Evolutionary conservation across 2,888 invertebrate genomes (phyloP), one percentile per base, ranked within the genome.

Genomic region (Leptopilina myrica): DNA sequence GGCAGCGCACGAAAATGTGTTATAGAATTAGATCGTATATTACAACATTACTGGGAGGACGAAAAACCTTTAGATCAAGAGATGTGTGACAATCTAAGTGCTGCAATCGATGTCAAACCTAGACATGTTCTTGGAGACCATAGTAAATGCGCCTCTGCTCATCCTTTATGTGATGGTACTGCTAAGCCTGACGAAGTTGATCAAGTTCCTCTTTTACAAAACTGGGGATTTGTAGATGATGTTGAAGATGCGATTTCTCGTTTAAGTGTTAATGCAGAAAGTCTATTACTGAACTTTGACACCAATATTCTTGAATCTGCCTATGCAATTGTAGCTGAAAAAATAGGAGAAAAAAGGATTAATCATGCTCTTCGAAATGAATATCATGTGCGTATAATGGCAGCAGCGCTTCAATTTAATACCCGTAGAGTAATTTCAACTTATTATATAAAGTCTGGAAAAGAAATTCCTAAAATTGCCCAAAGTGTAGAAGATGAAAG

Each of bases 41-140:
- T 59, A 14, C 14, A 59, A 59, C 7, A 59, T 59, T 7, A n/a
- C 7, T 59, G 59, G 59, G 59, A 59, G 62, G 43, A 43, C 8
- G 76, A 40, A n/a, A 12, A 15, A 64, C 6, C 46, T 56, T 9
- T 15, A 56, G 53, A 26, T 26, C 20, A 56, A 49, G 20, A 75
- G 11, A 12, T 15, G 5, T 7, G 8, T 75, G 53, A 9, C 12
- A 56, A 56, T 7, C 26, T 53, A 12, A 26, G 53, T 49, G 76
- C 56, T 78, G 65, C 77, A 76, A 77, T 78, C 56, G 76, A 80
- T 66, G 79, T 53, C n/a, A 67, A 83, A 7, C 76, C 80, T 0
- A 67, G 53, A 8, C 84, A 84, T 33, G 79, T 84, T 8, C 85
- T 84, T 76, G 84, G 85, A 11, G 81, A 85, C 12, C 84, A 86